A percentile compares a stretch with the other conserved stretches of the same genome.
Evolutionary conservation across 2,113 vertebrate species (phyloP).

Genomic region (Calidris pugnax): DNA sequence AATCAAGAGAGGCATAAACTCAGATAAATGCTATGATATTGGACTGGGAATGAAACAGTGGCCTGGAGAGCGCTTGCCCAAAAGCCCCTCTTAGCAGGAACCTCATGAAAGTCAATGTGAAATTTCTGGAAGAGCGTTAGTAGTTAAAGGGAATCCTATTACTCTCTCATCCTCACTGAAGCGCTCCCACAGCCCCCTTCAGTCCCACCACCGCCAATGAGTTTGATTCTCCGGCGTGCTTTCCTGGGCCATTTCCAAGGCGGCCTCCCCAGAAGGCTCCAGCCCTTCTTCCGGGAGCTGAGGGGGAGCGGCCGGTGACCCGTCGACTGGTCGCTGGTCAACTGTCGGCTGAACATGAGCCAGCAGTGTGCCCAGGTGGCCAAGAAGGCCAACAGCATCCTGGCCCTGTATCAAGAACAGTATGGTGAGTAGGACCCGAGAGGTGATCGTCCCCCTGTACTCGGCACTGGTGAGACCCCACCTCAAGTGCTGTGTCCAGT

Average conservation of each 20-base stretch:
- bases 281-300: too few species aligned
- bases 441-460: too few species aligned
- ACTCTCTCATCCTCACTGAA: rapidly evolving
- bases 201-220: not conserved
- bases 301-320: rapidly evolving
- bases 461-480: too few species aligned
- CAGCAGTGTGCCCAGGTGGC: too few species aligned
- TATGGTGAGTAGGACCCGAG: too few species aligned
- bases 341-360: too few species aligned
- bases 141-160: rapidly evolving
- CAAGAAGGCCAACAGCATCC: too few species aligned
- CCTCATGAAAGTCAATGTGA: rapidly evolving
- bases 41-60: rapidly evolving
- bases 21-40: rapidly evolving
- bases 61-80: rapidly evolving
- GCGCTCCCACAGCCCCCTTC: rapidly evolving
- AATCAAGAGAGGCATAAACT: rapidly evolving
- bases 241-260: rapidly evolving
- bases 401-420: too few species aligned
- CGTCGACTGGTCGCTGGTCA: too few species aligned
- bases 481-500: too few species aligned
- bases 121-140: rapidly evolving
- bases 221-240: rapidly evolving
- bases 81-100: not conserved
- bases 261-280: rapidly evolving